A percentile compares a stretch with the other conserved stretches of the same genome.
These are phyloP conservation scores for Druon quercuslanigerum DNA, from an alignment of 1,140 invertebrate species.

Conservation along the genomic window DNA sequence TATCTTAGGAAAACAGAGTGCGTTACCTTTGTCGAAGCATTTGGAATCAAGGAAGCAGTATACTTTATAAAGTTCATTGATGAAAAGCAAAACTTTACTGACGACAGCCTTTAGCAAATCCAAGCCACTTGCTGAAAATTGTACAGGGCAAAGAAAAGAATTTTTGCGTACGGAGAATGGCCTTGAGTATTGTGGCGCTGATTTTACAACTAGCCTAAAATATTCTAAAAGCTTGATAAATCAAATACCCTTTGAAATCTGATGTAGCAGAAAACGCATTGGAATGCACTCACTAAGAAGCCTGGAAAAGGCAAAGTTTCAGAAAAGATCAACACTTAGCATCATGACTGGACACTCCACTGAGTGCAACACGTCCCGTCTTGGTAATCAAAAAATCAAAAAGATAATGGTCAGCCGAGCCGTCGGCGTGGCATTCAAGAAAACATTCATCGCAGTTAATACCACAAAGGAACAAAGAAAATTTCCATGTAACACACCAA, in stretches of 20 bases:
- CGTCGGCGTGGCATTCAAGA: background rate
- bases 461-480: too few species aligned
- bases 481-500: too few species aligned
- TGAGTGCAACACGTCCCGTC: background rate
- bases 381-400: background rate
- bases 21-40: conserved; percentile 26
- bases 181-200: background rate
- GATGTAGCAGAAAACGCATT: background rate
- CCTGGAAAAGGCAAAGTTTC: conserved; percentile 5
- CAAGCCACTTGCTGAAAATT: conserved; percentile 33
- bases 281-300: conserved; percentile 9
- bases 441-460: background rate
- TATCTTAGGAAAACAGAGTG: conserved; percentile 2
- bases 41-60: background rate
- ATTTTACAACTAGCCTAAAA: background rate
- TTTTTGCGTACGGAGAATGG: background rate
- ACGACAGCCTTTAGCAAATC: conserved; percentile 36
- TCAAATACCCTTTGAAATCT: conserved; percentile 38
- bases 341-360: background rate
- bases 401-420: background rate
- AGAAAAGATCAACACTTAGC: background rate
- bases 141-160: conserved; percentile 35
- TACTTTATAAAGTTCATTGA: too few species aligned
- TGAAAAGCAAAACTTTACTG: conserved; percentile 10
- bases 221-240: background rate